Evolutionary conservation across 2,888 invertebrate species (phyloP), one percentile per base, ranked within the genome.

Genomic region (Macrophya annulata): DNA sequence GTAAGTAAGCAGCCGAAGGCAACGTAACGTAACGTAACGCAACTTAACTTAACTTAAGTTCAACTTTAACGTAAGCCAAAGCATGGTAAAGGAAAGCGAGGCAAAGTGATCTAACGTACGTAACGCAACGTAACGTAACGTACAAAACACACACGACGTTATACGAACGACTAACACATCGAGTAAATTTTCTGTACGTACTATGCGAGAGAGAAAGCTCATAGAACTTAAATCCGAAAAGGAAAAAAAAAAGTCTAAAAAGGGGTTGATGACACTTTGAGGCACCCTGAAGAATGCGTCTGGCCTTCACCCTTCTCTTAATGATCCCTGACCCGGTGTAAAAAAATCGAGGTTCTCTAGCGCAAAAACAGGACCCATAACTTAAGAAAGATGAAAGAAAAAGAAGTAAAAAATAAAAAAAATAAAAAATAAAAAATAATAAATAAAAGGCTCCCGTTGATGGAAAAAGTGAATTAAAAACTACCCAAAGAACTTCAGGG

Each of bases 311-410:
- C 87, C 86, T 85, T 86, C 87, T 84, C 88, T 88, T 88, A 88
- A 89, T 89, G 89, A 89, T 88, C 88, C 88, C 88, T 88, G 89
- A 88, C 88, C 88, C 86, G 87, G 62, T 45, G 82, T 79, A 65
- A 43, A 85, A 65, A 76, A 85, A 85, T 72, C 48, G 86, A 77
- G 77, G 84, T 79, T 84, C 84, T 81, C 86, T 86, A 87, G 85
- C 86, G 86, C 87, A 90, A 90, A 89, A 90, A 88, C 86, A 65
- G 85, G 76, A 87, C 87, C 89, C 86, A 87, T 87, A 87, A 88
- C 88, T 88, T 87, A 86, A 85, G 86, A 87, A 85, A 83, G 40
- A 74, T 76, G 81, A n/a, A 48, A 43, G 31, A 79, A 74, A 84
- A 85, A 45, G n/a, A n/a, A n/a, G n/a, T n/a, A n/a, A n/a, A n/a